These are phyloP conservation scores for Triops longicaudatus DNA, from an alignment of 1,140 invertebrate genomes.

Conservation along the genomic window DNA sequence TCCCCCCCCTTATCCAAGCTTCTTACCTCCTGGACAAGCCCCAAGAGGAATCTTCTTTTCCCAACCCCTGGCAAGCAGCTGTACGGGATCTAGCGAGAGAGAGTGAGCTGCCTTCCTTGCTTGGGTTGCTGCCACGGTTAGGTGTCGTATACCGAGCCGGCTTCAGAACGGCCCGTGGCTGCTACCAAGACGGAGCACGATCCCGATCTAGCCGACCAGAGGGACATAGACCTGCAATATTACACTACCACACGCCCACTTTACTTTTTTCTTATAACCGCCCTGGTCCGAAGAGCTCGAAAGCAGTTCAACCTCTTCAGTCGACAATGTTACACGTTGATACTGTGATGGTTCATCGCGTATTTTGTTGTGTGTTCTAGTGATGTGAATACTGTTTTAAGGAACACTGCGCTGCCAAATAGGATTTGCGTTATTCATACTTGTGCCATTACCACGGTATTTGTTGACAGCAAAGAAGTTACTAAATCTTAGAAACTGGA, in stretches of 20 bases:
- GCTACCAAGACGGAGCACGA: slow-evolving; percentile 13
- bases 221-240: slow-evolving; percentile 2
- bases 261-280: slow-evolving; percentile 3
- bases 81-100: background rate
- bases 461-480: no score
- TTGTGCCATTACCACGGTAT: no score
- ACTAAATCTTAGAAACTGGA: background rate
- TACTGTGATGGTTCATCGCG: no score
- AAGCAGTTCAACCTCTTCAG: background rate
- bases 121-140: slow-evolving; percentile 5
- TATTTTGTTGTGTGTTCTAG: no score
- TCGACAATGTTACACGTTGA: background rate
- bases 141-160: slow-evolving; percentile 9
- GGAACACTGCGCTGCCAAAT: background rate
- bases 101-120: background rate
- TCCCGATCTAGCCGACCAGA: background rate
- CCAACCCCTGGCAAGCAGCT: background rate
- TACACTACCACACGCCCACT: background rate
- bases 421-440: no score
- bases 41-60: slow-evolving; percentile 3
- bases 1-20: no score
- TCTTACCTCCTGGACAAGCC: background rate
- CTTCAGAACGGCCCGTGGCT: slow-evolving; percentile 9
- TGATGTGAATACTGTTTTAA: no score
- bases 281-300: background rate